Base-by-base conservation (phyloP, 2,888 invertebrate genomes). In the Embidobia sp. region DNA sequence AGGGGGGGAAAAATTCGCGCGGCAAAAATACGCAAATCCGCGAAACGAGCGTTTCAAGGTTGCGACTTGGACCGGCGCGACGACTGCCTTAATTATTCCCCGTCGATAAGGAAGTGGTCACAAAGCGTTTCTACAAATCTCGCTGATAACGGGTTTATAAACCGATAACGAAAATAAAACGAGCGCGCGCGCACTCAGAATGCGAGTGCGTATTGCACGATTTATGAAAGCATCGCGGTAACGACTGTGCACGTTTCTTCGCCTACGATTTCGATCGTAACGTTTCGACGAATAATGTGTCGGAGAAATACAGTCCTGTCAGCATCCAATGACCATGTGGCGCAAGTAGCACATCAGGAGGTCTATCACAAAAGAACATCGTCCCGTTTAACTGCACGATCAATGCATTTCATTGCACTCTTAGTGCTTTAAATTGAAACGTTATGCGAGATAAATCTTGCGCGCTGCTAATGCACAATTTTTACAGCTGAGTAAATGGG, bases 341-440 rank as follows among this genome's bases (percentile, higher is more conserved):
- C 49, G 72, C 72, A 72, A 72, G 67, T 73, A 49, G 77, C 77
- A 29, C 77, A 66, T 77, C 77, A 67, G 77, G 77, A 73, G 77
- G 77, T 77, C 77, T 40, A 57, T 67, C 73, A 77, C 77, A 77
- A 77, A 77, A 77, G 77, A 77, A 67, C 72, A 63, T 72, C 72
- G 33, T 67, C 55, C 15, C 46, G 67, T 55, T 77, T 72, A 72
- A 75, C 66, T 72, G 66, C 66, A 48, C 72, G 77, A 61, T 67
- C 72, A 53, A 55, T 67, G 72, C 66, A 67, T 72, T 77, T 77
- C 70, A 77, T 77, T 72, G 70, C 70, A 26, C 61, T 64, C 70
- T 64, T 61, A 66, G 51, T 61, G 66, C 64, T 72, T 77, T 66
- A 77, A 77, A 72, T 77, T 70, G 59, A 61, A 59, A 77, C 63